These are phyloP conservation scores for human (Homo sapiens) DNA, from an alignment of 2,113 vertebrate species.

Conservation along the genomic window GRCh38 chr3:69890501-69891000, in stretches of 20 bases:
- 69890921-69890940: constrained; percentile 2
- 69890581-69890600: neutral
- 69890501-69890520: neutral
- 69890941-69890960: constrained; percentile 8
- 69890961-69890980: neutral
- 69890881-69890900: neutral
- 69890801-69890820: constrained; percentile 2
- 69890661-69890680: neutral
- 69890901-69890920: neutral
- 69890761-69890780: constrained; percentile 15
- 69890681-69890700: neutral
- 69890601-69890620: neutral
- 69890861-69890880: constrained; percentile 9
- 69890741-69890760: constrained; percentile 2
- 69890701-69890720: neutral
- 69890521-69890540: neutral
- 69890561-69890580: neutral
- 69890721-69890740: constrained; percentile 36
- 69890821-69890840: neutral
- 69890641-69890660: constrained; percentile 1
- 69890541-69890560: neutral
- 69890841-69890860: constrained; percentile 4
- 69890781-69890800: neutral
- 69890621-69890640: neutral
- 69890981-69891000: neutral